Evolutionary conservation across 2,113 vertebrate genomes (phyloP).

Genomic region (Istiophorus platypterus): DNA sequence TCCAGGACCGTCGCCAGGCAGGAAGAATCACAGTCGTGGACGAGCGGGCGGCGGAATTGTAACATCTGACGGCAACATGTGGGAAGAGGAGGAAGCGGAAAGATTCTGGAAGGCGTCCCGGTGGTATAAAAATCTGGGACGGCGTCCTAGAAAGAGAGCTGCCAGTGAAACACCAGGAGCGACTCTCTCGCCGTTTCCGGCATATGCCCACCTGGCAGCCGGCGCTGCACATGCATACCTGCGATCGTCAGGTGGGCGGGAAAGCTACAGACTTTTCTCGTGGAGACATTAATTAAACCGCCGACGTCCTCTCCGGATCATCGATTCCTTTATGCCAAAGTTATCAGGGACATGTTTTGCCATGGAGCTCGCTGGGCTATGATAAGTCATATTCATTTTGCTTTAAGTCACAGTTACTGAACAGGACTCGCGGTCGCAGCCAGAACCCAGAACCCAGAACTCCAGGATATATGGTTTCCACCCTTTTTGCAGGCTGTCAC

Average conservation of each 20-base stretch:
- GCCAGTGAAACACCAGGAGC: not conserved
- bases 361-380: conserved; percentile 9
- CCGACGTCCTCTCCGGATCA: no score
- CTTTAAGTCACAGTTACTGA: not conserved
- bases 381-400: no score
- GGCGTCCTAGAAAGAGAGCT: conserved; percentile 11
- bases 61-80: conserved; percentile 20
- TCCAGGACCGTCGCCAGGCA: not conserved
- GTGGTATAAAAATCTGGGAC: conserved; percentile 6
- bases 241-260: not conserved
- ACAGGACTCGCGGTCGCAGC: no score
- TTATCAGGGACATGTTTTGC: conserved; percentile 7
- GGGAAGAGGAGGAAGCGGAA: conserved; percentile 1
- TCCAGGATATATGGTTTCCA: conserved; percentile 56
- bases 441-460: no score
- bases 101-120: not conserved
- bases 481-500: conserved; percentile 18
- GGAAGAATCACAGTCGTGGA: not conserved
- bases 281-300: no score
- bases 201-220: not conserved
- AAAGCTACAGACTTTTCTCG: not conserved
- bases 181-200: not conserved
- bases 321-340: not conserved
- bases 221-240: not conserved
- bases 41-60: not conserved